Percentiles rank a stretch among this genome's conserved stretches.
phyloP scores from a whole-genome alignment of 2,797 vertebrate species.

The Coregonus suidteri region DNA sequence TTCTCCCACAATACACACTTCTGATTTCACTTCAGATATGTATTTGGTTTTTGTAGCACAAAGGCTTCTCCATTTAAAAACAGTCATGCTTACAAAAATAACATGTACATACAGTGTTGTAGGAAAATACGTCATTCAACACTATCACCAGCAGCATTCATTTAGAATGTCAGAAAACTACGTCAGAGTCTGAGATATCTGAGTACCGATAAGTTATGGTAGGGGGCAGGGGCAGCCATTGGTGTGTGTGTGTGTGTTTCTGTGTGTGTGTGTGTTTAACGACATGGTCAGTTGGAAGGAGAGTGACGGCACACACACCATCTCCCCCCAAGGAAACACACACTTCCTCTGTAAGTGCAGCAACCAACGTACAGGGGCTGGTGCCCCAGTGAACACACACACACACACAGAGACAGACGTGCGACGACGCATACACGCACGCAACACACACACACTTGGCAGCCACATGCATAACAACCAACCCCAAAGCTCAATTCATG shows the following conservation, averaged over 20 bases:
- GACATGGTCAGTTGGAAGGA: not conserved
- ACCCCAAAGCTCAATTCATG: not conserved
- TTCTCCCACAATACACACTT: slow-evolving; percentile 21
- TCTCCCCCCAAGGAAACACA: not conserved
- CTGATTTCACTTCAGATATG: slow-evolving; percentile 17
- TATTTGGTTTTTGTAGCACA: slow-evolving; percentile 26
- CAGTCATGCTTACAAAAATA: slow-evolving; percentile 59
- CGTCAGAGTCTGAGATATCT: slow-evolving; percentile 7
- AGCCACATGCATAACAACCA: slow-evolving; percentile 1
- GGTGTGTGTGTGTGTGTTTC: slow-evolving; percentile 3
- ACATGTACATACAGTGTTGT: slow-evolving; percentile 27
- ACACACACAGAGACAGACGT: not conserved
- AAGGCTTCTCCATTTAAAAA: slow-evolving; percentile 35
- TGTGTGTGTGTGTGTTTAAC: slow-evolving; percentile 2
- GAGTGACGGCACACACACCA: not conserved
- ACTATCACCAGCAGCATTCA: slow-evolving; percentile 13
- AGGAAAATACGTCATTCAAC: slow-evolving; percentile 30
- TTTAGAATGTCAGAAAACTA: slow-evolving; percentile 14
- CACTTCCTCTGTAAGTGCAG: slow-evolving; percentile 25
- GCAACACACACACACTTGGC: not conserved
- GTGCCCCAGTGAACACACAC: not conserved
- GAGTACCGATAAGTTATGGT: not conserved
- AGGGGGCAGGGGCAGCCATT: not conserved
- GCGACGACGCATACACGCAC: not conserved
- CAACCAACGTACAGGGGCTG: slow-evolving; percentile 8